phyloP scores from a whole-genome alignment of 1,140 invertebrate species.

The Drosophila ercepeae region DNA sequence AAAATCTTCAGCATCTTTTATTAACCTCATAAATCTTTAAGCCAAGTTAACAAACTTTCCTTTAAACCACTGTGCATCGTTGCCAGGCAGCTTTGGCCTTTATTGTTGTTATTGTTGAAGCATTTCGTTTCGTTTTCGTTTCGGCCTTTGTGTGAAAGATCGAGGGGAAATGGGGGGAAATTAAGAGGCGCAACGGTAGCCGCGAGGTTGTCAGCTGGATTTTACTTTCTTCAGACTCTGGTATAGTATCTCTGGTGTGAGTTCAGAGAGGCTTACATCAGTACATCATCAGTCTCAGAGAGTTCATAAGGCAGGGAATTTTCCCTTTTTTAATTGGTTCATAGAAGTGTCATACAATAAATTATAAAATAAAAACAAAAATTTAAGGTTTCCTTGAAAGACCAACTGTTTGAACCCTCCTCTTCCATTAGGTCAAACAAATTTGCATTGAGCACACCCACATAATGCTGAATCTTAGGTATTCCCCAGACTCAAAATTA shows the following conservation, averaged over 20 bases:
- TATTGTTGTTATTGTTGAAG: conserved; percentile 37
- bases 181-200: conserved; percentile 59
- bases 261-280: background rate
- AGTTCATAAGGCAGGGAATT: background rate
- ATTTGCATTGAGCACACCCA: conserved; percentile 49
- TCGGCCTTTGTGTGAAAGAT: conserved; percentile 42
- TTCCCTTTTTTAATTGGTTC: background rate
- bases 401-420: conserved; percentile 41
- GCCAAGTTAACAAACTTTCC: background rate
- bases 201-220: conserved; percentile 47
- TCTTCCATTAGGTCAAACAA: background rate
- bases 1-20: background rate
- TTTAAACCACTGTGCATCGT: conserved; percentile 17
- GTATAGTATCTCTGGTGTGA: conserved; percentile 25
- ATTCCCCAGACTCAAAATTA: conserved; percentile 45
- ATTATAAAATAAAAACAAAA: background rate
- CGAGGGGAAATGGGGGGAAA: conserved; percentile 20
- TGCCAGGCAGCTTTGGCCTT: conserved; percentile 58
- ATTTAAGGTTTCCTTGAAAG: conserved; percentile 23
- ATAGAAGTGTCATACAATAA: background rate
- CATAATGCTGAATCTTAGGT: conserved; percentile 47
- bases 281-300: no score
- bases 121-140: conserved; percentile 65
- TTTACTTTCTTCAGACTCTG: conserved; percentile 69
- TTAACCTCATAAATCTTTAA: background rate